A percentile compares a stretch with the other conserved stretches of the same genome.
These are phyloP conservation scores for Phylloscopus collybita DNA, from an alignment of 2,797 vertebrate species.

Conservation along the genomic window DNA sequence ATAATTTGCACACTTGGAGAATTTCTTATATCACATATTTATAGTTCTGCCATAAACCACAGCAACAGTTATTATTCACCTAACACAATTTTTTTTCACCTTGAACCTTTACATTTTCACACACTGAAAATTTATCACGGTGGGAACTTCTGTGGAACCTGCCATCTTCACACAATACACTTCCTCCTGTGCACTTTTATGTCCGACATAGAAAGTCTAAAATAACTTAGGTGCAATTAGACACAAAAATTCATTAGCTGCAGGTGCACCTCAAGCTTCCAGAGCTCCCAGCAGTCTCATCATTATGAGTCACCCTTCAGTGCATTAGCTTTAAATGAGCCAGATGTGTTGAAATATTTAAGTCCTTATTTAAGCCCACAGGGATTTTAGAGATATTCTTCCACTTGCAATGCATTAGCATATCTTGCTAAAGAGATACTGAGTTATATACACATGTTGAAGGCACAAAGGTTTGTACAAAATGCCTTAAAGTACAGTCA, in stretches of 20 bases:
- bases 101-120: background rate
- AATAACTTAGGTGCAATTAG: slow-evolving; percentile 41
- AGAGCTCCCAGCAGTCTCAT: slow-evolving; percentile 2
- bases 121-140: background rate
- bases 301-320: slow-evolving; percentile 49
- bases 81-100: background rate
- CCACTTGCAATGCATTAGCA: background rate
- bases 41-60: background rate
- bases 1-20: background rate
- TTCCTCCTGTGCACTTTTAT: background rate
- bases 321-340: slow-evolving; percentile 34
- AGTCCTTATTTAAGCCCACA: slow-evolving; percentile 23
- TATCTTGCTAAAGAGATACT: background rate
- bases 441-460: background rate
- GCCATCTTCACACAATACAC: background rate
- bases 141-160: background rate
- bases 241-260: slow-evolving; percentile 52
- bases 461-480: background rate
- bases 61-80: background rate
- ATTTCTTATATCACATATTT: background rate
- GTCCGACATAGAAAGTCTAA: background rate
- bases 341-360: slow-evolving; percentile 52
- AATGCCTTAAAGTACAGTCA: background rate
- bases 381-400: background rate
- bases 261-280: slow-evolving; percentile 18